These are phyloP conservation scores for Hetaerina titia DNA, from an alignment of 2,888 invertebrate genomes.

Conservation along the genomic window DNA sequence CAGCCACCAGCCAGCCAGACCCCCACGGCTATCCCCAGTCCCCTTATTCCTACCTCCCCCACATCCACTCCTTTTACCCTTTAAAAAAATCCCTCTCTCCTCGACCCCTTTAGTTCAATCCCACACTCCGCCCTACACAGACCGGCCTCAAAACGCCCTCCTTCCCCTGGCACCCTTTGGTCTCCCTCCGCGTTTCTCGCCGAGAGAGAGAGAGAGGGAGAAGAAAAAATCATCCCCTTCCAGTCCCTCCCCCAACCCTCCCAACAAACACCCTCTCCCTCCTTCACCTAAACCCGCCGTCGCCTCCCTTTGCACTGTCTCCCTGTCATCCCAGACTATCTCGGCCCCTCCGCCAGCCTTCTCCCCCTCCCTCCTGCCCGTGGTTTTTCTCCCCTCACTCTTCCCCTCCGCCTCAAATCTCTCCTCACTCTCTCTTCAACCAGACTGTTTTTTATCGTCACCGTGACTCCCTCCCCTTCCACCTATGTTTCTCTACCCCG, in stretches of 20 bases:
- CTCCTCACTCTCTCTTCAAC: constrained; percentile 39
- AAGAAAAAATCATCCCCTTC: no score
- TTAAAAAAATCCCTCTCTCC: background rate
- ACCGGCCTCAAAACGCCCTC: no score
- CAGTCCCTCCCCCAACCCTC: background rate
- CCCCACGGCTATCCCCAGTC: constrained; percentile 36
- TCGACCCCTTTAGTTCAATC: background rate
- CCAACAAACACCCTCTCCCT: background rate
- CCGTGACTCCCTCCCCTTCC: background rate
- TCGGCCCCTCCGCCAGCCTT: background rate
- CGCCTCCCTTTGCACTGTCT: background rate
- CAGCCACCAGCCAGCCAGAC: constrained; percentile 44
- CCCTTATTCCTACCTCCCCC: background rate
- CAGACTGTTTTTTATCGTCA: background rate
- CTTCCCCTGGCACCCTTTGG: background rate
- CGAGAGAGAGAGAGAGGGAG: no score
- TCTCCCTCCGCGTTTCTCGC: background rate
- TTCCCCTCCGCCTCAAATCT: background rate
- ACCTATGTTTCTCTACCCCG: background rate
- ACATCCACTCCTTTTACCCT: background rate
- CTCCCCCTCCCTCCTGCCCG: background rate
- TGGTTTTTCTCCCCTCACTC: constrained; percentile 8
- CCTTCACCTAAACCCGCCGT: background rate
- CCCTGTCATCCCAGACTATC: constrained; percentile 56
- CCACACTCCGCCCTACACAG: no score